phyloP scores from a whole-genome alignment of 2,888 invertebrate species.

The Eremobia ochroleuca region DNA sequence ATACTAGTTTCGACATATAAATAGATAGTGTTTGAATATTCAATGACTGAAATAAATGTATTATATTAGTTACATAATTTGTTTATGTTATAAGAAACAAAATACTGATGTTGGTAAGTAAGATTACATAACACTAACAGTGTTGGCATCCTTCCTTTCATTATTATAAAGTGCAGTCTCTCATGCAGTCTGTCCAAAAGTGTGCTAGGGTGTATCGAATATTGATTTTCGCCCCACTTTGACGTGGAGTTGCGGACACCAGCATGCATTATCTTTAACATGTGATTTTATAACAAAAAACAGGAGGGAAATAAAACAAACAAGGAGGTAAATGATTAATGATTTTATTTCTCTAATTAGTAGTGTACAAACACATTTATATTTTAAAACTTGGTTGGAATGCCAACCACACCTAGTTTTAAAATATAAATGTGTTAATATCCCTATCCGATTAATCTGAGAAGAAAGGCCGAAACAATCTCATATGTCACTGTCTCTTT shows the following conservation, averaged over 20 bases:
- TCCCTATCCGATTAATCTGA: too few species aligned
- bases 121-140: slow-evolving; percentile 20
- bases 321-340: too few species aligned
- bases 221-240: background rate
- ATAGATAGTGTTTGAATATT: slow-evolving; percentile 3
- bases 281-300: background rate
- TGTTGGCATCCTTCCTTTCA: background rate
- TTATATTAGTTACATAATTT: slow-evolving; percentile 10
- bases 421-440: too few species aligned
- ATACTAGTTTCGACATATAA: background rate
- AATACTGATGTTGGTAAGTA: slow-evolving; percentile 1
- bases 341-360: background rate
- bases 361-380: too few species aligned
- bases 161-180: slow-evolving; percentile 1
- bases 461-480: too few species aligned
- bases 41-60: slow-evolving; percentile 25
- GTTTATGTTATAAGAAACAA: slow-evolving; percentile 16
- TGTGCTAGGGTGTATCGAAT: background rate
- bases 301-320: too few species aligned
- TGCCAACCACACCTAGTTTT: too few species aligned
- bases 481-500: too few species aligned
- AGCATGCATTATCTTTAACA: background rate
- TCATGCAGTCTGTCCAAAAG: background rate
- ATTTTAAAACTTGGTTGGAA: too few species aligned
- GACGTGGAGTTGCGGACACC: background rate